Percentiles rank a stretch among this genome's conserved stretches.
Conservation (phyloP, 2,797 vertebrate genomes). For the Gymnodraco acuticeps region DNA sequence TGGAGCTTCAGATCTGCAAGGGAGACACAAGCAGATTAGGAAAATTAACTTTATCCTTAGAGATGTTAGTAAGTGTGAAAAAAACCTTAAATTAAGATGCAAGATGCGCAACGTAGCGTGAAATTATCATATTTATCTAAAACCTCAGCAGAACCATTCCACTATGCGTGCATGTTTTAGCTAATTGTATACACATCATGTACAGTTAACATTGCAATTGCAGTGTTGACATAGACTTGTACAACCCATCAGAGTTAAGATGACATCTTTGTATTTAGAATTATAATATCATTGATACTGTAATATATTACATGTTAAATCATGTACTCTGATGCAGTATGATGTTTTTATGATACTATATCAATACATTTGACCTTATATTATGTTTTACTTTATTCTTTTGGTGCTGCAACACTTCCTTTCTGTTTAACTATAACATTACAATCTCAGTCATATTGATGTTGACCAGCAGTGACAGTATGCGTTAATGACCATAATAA, state of each 20-base stretch:
- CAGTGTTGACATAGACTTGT: neutral
- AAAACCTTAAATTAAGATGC: neutral
- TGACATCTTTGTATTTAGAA: neutral
- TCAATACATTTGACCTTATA: too few relatives aligned
- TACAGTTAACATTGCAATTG: neutral
- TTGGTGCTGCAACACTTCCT: too few relatives aligned
- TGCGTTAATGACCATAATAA: neutral
- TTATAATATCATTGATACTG: neutral
- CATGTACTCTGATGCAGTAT: too few relatives aligned
- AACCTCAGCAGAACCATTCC: too few relatives aligned
- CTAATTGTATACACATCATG: neutral
- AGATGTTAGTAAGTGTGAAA: neutral
- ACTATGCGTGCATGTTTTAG: neutral
- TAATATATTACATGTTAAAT: too few relatives aligned
- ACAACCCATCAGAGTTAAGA: neutral
- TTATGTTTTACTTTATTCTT: too few relatives aligned
- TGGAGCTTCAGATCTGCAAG: slow-evolving; percentile 95
- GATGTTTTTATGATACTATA: too few relatives aligned
- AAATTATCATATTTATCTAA: neutral
- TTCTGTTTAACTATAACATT: too few relatives aligned
- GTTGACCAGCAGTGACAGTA: neutral
- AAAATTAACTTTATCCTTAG: too few relatives aligned
- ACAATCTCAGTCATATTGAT: too few relatives aligned
- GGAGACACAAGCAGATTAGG: neutral
- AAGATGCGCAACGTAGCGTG: neutral